A percentile compares a stretch with the other conserved stretches of the same genome.
Conservation (phyloP, 2,888 invertebrate species). For the Homarus gammarus region DNA sequence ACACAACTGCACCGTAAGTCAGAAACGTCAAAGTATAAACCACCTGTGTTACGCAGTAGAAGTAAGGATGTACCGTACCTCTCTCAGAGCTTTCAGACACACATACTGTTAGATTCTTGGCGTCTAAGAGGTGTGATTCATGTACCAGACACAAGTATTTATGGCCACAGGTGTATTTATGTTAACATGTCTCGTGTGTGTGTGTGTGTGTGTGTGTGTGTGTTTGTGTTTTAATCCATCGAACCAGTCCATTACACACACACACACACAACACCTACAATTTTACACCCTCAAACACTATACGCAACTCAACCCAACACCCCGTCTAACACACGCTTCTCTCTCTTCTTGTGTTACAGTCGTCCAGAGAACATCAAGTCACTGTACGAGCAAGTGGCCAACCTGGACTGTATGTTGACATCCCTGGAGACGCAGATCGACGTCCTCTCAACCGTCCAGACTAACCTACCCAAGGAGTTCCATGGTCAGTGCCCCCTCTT, state of each 20-base stretch:
- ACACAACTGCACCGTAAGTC: no score
- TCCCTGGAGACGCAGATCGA: slow-evolving; percentile 76
- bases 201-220: no score
- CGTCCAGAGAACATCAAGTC: slow-evolving; percentile 73
- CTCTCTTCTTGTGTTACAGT: slow-evolving; percentile 15
- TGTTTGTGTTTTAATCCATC: no score
- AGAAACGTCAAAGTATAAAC: no score
- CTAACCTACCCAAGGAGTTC: slow-evolving; percentile 75
- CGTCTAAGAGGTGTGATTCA: no score
- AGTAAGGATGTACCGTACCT: no score
- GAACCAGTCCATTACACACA: background rate
- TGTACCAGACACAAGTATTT: no score
- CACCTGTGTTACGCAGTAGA: no score
- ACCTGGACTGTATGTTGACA: slow-evolving; percentile 76
- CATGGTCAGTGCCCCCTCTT: slow-evolving; percentile 73
- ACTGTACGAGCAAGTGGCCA: slow-evolving; percentile 75
- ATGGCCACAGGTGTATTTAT: no score
- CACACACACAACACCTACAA: background rate
- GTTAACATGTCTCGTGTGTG: no score
- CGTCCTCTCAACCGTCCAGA: slow-evolving; percentile 76
- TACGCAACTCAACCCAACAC: background rate
- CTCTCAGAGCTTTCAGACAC: no score
- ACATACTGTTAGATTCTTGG: no score
- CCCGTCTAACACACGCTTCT: background rate
- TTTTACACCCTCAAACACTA: slow-evolving; percentile 5